These are phyloP conservation scores for Watsonalla cultraria DNA, from an alignment of 2,888 invertebrate species.

Conservation along the genomic window DNA sequence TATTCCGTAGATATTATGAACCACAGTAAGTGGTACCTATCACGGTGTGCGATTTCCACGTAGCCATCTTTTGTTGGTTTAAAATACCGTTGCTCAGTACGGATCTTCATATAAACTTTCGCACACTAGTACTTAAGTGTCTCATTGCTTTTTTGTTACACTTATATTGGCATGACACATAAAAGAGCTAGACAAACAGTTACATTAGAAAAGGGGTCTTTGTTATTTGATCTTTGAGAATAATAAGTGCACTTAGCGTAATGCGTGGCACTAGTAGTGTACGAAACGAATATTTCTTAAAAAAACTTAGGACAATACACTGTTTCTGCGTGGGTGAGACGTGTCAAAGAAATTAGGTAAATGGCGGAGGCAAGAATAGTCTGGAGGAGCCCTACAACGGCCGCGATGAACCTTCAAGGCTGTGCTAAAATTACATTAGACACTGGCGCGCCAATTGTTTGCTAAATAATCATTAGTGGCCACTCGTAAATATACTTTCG, in stretches of 20 bases:
- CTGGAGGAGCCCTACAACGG: conserved; percentile 15
- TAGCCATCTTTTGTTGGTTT: background rate
- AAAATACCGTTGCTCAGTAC: background rate
- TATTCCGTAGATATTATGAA: too few species aligned
- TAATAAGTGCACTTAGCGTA: background rate
- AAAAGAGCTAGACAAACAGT: too few species aligned
- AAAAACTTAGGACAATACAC: too few species aligned
- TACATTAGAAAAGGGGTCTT: too few species aligned
- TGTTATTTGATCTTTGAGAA: background rate
- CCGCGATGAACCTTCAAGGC: conserved; percentile 37
- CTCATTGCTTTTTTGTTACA: too few species aligned
- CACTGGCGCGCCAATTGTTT: conserved; percentile 21
- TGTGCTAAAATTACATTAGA: conserved; percentile 33
- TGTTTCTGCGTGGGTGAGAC: background rate
- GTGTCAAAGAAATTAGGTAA: conserved; percentile 12
- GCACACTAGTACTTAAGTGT: too few species aligned
- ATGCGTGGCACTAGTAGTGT: too few species aligned
- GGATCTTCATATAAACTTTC: background rate
- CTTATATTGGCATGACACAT: too few species aligned
- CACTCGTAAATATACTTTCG: conserved; percentile 3
- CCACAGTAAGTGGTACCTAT: too few species aligned
- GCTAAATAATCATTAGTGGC: conserved; percentile 17
- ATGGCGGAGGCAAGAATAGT: conserved; percentile 21
- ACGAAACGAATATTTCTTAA: too few species aligned
- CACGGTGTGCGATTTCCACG: background rate